These are phyloP conservation scores for Eulemur albifrons DNA, from an alignment of 2,797 vertebrate genomes.

Conservation along the genomic window DNA sequence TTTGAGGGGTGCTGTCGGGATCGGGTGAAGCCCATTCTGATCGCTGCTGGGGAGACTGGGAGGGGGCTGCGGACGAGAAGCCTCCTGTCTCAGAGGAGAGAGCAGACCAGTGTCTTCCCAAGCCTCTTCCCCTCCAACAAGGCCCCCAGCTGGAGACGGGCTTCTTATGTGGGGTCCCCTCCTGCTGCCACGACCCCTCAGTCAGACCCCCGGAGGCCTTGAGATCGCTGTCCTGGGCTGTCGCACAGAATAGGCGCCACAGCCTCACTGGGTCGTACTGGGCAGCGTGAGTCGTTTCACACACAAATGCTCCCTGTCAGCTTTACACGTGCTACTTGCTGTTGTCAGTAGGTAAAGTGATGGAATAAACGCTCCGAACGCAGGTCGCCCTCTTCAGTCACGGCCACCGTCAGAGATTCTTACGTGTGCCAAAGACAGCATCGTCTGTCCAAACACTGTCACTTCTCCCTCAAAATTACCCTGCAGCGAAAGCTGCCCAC, in stretches of 20 bases:
- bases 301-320: neutral
- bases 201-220: accelerated
- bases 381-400: accelerated
- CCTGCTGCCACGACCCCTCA: neutral
- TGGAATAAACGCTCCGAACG: neutral
- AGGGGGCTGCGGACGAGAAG: accelerated
- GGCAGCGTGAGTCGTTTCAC: neutral
- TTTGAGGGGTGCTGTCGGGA: neutral
- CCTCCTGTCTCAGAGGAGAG: neutral
- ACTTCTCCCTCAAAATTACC: accelerated
- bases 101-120: accelerated
- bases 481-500: accelerated
- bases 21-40: neutral
- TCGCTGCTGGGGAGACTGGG: accelerated
- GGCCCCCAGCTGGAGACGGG: neutral
- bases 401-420: accelerated
- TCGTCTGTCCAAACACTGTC: accelerated
- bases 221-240: accelerated
- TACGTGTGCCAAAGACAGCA: accelerated
- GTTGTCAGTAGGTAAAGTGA: neutral
- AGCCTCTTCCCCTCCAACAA: too few relatives aligned
- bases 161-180: neutral
- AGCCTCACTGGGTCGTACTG: neutral
- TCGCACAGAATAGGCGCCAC: neutral
- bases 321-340: neutral